A percentile compares a stretch with the other conserved stretches of the same genome.
Evolutionary conservation across 2,113 vertebrate species (phyloP).

Genomic region (Anguilla rostrata): DNA sequence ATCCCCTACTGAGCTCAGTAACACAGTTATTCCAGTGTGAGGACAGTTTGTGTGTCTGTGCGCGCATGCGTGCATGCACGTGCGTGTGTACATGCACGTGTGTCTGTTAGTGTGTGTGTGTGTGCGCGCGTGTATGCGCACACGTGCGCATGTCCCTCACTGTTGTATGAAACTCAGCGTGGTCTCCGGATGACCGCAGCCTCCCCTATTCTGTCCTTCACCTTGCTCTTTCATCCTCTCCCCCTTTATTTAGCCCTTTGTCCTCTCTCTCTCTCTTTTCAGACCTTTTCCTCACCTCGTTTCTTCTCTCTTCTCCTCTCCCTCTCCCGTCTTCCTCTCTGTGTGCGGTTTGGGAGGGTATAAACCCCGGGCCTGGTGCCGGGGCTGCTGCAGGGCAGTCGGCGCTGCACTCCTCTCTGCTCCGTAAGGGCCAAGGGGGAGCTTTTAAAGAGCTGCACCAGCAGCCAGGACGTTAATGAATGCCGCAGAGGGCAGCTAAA

Average conservation of each 20-base stretch:
- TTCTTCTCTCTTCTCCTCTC: background rate
- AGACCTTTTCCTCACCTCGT: background rate
- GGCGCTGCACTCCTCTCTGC: background rate
- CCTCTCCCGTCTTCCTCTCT: background rate
- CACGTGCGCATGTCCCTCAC: background rate
- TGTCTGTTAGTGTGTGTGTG: too few species aligned
- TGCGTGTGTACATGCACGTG: too few species aligned
- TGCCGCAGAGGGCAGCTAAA: slow-evolving; percentile 59
- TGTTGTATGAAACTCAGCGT: background rate
- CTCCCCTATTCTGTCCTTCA: background rate
- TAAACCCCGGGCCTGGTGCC: background rate
- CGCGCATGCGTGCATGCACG: background rate
- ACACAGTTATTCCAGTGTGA: background rate
- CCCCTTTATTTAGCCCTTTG: background rate
- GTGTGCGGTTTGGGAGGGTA: background rate
- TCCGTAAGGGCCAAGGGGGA: slow-evolving; percentile 16
- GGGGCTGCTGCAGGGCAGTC: background rate
- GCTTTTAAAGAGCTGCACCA: slow-evolving; percentile 57
- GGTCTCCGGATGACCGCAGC: background rate
- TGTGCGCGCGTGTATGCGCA: background rate
- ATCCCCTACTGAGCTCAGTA: background rate
- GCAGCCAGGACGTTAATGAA: slow-evolving; percentile 66
- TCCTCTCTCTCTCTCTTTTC: background rate
- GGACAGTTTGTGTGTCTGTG: background rate
- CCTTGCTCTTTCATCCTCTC: background rate